A percentile compares a stretch with the other conserved stretches of the same genome.
These are phyloP conservation scores for Meleagris gallopavo DNA, from an alignment of 2,113 vertebrate genomes.

Conservation along the genomic window DNA sequence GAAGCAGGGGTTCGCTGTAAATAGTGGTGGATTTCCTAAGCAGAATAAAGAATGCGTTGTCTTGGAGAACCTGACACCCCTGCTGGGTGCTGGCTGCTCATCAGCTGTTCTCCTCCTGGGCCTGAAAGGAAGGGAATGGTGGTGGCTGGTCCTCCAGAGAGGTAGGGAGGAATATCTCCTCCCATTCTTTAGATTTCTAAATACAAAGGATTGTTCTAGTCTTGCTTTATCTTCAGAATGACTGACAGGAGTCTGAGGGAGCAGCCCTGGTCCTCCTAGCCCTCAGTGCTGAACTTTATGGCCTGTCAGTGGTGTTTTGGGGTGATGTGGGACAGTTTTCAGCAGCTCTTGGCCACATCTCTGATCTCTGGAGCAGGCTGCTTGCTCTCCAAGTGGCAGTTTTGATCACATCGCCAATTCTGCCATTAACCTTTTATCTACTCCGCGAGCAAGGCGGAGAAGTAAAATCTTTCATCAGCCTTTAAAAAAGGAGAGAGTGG, in stretches of 20 bases:
- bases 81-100: neutral
- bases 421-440: neutral
- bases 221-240: neutral
- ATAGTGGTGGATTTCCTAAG: neutral
- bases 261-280: neutral
- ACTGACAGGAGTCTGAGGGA: neutral
- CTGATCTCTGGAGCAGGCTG: fast-evolving
- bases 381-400: fast-evolving
- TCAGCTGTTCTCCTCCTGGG: neutral
- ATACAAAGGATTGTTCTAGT: neutral
- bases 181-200: neutral
- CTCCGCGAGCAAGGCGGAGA: neutral
- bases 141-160: neutral
- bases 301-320: neutral
- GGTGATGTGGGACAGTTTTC: neutral
- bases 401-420: neutral
- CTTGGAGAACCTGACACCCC: neutral
- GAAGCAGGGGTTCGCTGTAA: neutral
- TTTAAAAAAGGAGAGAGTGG: neutral
- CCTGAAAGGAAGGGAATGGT: neutral
- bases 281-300: neutral
- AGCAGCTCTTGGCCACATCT: neutral
- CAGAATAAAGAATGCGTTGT: neutral
- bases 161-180: neutral
- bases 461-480: fast-evolving